Evolutionary conservation across 1,140 invertebrate species (phyloP), one percentile per base, ranked within the genome.

Genomic region (Phortica variegata): DNA sequence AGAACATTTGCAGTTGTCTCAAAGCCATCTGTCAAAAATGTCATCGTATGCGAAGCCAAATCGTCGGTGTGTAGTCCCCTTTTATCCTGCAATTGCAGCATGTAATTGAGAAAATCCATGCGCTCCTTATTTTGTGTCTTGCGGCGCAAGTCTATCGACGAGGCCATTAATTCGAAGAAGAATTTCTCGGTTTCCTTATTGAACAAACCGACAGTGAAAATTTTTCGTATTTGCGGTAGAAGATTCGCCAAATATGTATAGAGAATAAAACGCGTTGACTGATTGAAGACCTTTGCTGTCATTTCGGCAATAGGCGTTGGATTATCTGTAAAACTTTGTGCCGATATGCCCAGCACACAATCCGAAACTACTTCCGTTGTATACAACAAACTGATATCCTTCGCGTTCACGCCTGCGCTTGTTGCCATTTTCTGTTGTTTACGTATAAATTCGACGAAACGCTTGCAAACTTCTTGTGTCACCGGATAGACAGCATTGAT

Each of bases 281-380:
- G 43, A 8, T 60, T 45, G 8, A 60, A 58, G 2, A 52, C 75
- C 20, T 12, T 60, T 20, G n/a, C 37, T 12, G 26, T 52, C 46
- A 19, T 60, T 52, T 8, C 60, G 34, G 56, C 53, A 29, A 56
- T 15, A 0, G 54, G 71, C 0, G 53, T 57, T 0, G 47, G 54
- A 7, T 31, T 65, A 15, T 54, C 53, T 6, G 37, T 52, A 37
- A 62, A 79, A 60, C 59, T 63, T 46, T 61, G 58, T 0, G 68
- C 65, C 6, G 77, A 70, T 2, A 81, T 59, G 0, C 77, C 79
- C 43, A 81, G 71, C 0, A 74, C 79, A 15, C 75, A 75, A 44
- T 65, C 76, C 0, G 79, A 73, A 0, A 80, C 77, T 2, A 79
- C 72, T 37, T 81, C 79, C 0, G 73, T 76, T 2, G 78, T 80